Conservation (phyloP, 2,888 invertebrate genomes). For the Scaptomyza cyrtandrae region DNA sequence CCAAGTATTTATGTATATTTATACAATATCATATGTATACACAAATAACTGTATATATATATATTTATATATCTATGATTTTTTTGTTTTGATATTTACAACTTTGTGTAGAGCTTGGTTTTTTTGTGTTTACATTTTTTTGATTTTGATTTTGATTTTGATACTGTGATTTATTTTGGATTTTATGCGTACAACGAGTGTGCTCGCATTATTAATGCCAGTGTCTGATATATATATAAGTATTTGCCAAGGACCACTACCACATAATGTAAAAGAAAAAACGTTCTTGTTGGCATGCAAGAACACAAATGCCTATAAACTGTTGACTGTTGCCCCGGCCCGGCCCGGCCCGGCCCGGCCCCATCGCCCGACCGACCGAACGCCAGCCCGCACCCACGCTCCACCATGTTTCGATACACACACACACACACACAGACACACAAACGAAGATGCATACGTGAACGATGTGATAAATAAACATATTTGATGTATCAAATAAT, state of each 20-base stretch:
- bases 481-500: conserved; percentile 45
- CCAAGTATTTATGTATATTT: conserved; percentile 22
- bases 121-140: background rate
- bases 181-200: conserved; percentile 59
- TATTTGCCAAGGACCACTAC: conserved; percentile 75
- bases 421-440: conserved; percentile 15
- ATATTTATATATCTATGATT: too few species aligned
- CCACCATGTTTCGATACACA: conserved; percentile 11
- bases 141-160: conserved; percentile 5
- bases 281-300: conserved; percentile 83
- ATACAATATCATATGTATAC: conserved; percentile 10
- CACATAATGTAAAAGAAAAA: conserved; percentile 84
- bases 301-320: conserved; percentile 82
- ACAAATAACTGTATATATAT: conserved; percentile 16
- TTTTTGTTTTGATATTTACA: conserved; percentile 14
- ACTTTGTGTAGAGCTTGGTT: conserved; percentile 43
- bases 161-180: conserved; percentile 55
- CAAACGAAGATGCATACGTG: conserved; percentile 1
- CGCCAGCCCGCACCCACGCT: conserved; percentile 5
- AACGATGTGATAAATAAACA: conserved; percentile 29
- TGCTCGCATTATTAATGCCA: conserved; percentile 58
- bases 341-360: background rate
- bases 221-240: conserved; percentile 41
- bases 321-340: conserved; percentile 39
- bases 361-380: conserved; percentile 1